Evolutionary conservation across 2,797 vertebrate genomes (phyloP).

Genomic region (Anomalospiza imberbis): DNA sequence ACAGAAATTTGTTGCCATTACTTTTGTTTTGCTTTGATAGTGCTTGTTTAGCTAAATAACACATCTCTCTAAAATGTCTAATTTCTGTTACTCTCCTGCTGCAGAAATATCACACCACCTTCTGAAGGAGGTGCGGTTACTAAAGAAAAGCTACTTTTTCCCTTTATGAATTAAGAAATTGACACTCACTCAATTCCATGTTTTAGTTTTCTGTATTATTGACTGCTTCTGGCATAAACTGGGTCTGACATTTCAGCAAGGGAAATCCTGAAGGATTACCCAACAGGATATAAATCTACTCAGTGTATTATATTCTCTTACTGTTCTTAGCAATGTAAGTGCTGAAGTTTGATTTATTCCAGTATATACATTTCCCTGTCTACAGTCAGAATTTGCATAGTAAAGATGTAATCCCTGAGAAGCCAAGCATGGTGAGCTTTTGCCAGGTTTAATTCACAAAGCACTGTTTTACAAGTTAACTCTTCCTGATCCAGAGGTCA

Average conservation of each 20-base stretch:
- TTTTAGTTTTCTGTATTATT: slow-evolving; percentile 5
- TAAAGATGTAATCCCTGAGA: background rate
- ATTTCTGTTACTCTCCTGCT: background rate
- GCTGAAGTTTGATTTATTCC: slow-evolving; percentile 49
- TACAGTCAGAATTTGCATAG: slow-evolving; percentile 28
- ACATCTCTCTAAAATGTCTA: background rate
- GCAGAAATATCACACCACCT: background rate
- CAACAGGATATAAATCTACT: slow-evolving; percentile 22
- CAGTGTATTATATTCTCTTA: slow-evolving; percentile 41
- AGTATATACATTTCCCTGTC: background rate
- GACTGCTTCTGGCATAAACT: slow-evolving; percentile 7
- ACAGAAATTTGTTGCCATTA: slow-evolving; percentile 23
- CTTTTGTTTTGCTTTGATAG: background rate
- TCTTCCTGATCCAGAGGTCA: background rate
- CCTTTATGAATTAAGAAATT: background rate
- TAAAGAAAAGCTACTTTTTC: background rate
- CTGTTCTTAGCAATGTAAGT: slow-evolving; percentile 33
- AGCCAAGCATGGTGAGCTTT: background rate
- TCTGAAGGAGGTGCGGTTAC: background rate
- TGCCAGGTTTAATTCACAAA: background rate
- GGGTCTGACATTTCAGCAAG: background rate
- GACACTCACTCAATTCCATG: background rate
- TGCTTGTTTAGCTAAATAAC: background rate
- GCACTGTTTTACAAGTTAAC: background rate
- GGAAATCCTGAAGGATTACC: background rate